These are phyloP conservation scores for Tursiops truncatus DNA, from an alignment of 2,113 vertebrate genomes.

Conservation along the genomic window DNA sequence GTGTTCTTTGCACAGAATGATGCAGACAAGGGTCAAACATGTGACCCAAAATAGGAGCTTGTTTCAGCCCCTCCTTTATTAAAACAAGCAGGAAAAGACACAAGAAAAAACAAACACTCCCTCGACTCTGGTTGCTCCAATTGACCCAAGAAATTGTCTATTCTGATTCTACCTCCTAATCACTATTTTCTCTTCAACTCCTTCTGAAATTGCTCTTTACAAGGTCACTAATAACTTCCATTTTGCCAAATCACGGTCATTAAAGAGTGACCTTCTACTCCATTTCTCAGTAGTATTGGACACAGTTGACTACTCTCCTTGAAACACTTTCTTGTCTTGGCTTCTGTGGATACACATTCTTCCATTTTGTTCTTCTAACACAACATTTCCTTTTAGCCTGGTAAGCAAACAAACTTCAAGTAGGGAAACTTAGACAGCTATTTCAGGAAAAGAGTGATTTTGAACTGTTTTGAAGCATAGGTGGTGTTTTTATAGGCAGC, in stretches of 20 bases:
- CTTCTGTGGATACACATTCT: background rate
- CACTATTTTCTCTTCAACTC: background rate
- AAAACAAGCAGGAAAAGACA: background rate
- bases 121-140: background rate
- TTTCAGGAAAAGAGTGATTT: background rate
- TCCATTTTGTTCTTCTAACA: background rate
- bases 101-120: background rate
- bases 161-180: background rate
- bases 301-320: background rate
- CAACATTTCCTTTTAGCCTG: background rate
- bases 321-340: background rate
- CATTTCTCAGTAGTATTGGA: background rate
- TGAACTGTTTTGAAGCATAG: background rate
- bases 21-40: background rate
- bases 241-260: background rate
- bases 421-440: background rate
- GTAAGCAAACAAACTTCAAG: background rate
- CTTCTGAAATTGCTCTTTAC: background rate
- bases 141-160: background rate
- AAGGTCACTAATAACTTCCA: background rate
- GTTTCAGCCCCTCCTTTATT: background rate
- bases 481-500: background rate
- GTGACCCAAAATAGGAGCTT: background rate
- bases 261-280: background rate
- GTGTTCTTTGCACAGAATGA: background rate